Base-by-base conservation (phyloP, 2,888 invertebrate genomes). In the Gastrophysa polygoni region DNA sequence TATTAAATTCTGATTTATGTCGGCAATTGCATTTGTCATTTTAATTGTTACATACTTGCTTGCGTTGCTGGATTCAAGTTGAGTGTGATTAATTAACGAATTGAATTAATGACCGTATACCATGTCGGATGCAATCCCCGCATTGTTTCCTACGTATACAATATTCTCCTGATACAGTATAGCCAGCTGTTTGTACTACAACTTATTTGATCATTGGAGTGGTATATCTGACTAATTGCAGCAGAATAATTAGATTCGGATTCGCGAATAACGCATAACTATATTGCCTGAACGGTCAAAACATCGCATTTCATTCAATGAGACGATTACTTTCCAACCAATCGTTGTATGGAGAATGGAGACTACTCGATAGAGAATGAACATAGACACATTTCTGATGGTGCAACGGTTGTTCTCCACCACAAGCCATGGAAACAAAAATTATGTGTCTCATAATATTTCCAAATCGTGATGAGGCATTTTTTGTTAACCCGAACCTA, bases 1-100 rank as follows among this genome's bases (percentile, higher is more conserved):
- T 78, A 77, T 78, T 78, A 77, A 77, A 77, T 76, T 73, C 71
- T 72, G 73, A 78, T 78, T 78, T 78, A 78, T 77, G 75, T 71
- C 62, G 61, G 73, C 72, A 75, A 76, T 78, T 77, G 77, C 72
- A 73, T 77, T 77, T 77, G 78, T 78, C 78, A 74, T 77, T 76
- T 77, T 76, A 77, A 77, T 77, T 77, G 77, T 77, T 74, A 73
- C 76, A 77, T 76, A 78, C 74, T 76, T 75, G 77, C 73, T 73
- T 71, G 73, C 73, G 69, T 64, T 70, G 75, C 72, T 71, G 71
- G 73, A 75, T 75, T 76, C 74, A 74, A 73, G 72, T 75, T 71
- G 70, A 69, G 70, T 66, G 75, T 76, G 73, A 78, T 78, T 78
- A 77, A 78, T 78, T 75, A 73, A 73, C 73, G 70, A 77, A 76